Evolutionary conservation across 2,113 vertebrate genomes (phyloP).

Genomic region (Phalacrocorax brasilianus): DNA sequence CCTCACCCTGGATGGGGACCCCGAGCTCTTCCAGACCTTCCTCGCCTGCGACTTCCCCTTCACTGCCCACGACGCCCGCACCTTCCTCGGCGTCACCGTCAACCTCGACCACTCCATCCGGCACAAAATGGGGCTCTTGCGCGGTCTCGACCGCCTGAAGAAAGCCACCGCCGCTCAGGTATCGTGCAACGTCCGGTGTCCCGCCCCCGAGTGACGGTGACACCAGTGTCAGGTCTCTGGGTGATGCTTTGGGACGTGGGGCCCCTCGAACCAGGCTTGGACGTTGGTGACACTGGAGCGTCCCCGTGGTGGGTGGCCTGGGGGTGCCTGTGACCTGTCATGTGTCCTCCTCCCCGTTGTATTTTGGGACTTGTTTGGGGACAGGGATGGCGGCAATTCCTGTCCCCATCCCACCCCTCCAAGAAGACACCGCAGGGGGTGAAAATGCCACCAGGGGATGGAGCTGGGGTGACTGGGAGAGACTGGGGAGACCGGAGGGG

Average conservation of each 20-base stretch:
- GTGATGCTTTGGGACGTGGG: too few relatives aligned
- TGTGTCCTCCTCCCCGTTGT: too few relatives aligned
- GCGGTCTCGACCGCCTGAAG: not conserved
- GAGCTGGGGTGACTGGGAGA: not conserved
- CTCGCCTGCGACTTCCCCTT: slow-evolving; percentile 82
- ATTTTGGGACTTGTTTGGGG: not conserved
- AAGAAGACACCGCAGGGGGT: not conserved
- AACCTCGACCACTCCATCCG: slow-evolving; percentile 88
- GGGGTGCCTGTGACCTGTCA: rapidly evolving
- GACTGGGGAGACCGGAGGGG: not conserved
- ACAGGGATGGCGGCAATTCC: too few relatives aligned
- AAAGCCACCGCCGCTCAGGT: rapidly evolving
- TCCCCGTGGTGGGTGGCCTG: rapidly evolving
- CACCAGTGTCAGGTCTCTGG: rapidly evolving
- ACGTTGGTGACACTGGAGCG: rapidly evolving
- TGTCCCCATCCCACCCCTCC: too few relatives aligned
- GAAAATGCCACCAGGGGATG: not conserved
- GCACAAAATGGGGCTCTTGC: slow-evolving; percentile 78
- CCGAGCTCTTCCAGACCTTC: slow-evolving; percentile 87
- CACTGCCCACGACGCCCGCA: slow-evolving; percentile 66
- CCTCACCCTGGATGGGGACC: slow-evolving; percentile 84
- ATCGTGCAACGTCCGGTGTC: not conserved
- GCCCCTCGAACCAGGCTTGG: rapidly evolving
- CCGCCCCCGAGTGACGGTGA: not conserved
- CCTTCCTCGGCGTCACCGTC: slow-evolving; percentile 74